These are phyloP conservation scores for Odocoileus virginianus DNA, from an alignment of 2,113 vertebrate genomes.

Conservation along the genomic window DNA sequence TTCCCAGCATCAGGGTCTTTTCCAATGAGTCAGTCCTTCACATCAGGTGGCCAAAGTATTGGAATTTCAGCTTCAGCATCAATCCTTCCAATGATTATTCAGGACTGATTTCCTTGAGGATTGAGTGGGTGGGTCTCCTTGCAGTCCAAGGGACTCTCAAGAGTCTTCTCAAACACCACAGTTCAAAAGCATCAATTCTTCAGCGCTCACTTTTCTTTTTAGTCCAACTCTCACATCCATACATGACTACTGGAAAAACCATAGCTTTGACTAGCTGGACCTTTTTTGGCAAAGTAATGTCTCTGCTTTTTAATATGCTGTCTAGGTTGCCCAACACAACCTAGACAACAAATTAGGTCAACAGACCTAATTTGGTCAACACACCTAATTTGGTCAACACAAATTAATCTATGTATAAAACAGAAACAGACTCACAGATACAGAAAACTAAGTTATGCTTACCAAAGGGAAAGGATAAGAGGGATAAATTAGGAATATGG, in stretches of 20 bases:
- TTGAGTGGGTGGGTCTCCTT: not conserved
- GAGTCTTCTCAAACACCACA: not conserved
- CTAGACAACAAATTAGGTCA: not conserved
- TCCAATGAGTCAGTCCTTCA: accelerated
- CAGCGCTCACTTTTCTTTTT: not conserved
- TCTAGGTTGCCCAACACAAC: not conserved
- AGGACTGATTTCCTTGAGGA: not conserved
- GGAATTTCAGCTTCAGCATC: not conserved
- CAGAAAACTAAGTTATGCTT: not conserved
- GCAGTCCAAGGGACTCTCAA: not conserved
- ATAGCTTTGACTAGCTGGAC: not conserved
- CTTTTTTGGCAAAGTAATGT: not conserved
- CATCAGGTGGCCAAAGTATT: not conserved
- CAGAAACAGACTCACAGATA: not conserved
- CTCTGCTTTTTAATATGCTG: not conserved
- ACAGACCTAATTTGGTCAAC: not conserved
- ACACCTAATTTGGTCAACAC: not conserved
- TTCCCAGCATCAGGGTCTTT: not conserved
- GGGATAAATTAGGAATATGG: not conserved
- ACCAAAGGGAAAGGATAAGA: not conserved
- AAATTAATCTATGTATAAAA: not conserved
- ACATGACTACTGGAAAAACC: not conserved
- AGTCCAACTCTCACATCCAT: not conserved
- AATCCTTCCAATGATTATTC: not conserved
- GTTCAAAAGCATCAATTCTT: not conserved